Base-by-base conservation (phyloP, 2,797 vertebrate genomes). In the Lutjanus argentimaculatus region DNA sequence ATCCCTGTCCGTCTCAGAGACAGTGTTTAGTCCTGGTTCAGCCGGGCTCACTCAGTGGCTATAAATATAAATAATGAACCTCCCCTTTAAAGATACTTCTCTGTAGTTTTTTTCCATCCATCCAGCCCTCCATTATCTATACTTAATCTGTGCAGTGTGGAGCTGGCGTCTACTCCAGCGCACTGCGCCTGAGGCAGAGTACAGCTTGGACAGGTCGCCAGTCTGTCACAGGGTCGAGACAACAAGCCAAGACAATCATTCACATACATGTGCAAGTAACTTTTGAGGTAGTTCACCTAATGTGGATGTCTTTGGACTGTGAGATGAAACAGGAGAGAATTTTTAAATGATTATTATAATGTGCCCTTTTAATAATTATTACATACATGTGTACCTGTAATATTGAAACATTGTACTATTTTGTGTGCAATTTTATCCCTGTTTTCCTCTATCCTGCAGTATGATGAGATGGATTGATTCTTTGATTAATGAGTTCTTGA, bases 231-330 rank as follows among this genome's bases (percentile, higher is more conserved):
- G 17, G 22, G 42, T 19, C 22, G 22, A 49, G 25, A 56, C 4
- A 8, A 16, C 22, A 3, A 9, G 43, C 16, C 58, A 56, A 13
- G 21, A 63, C 12, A 13, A 19, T 7, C 22, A 16, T 59, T 77
- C 6, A 56, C 21, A 11, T 49, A 45, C 19, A 51, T 30, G 13
- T 11, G 45, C 12, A 22, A 6, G 13, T n/a, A 19, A 4, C 11
- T 56, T 69, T 48, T 43, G 22, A 53, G 13, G 45, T 45, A 72
- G 12, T 67, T 45, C 48, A 61, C n/a, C 30, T 17, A 67, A 14
- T 46, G 12, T 19, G 15, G 12, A 1, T 2, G 6, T 46, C 22
- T 61, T 69, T 53, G 17, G 42, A 21, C 46, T n/a, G 13, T 16
- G 15, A 48, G 42, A 25, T 22, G 13, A 59, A 67, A 51, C 40